Percentiles rank a stretch among this genome's conserved stretches.
Conservation (phyloP, 2,888 invertebrate genomes). For the Adelognathus sp. region DNA sequence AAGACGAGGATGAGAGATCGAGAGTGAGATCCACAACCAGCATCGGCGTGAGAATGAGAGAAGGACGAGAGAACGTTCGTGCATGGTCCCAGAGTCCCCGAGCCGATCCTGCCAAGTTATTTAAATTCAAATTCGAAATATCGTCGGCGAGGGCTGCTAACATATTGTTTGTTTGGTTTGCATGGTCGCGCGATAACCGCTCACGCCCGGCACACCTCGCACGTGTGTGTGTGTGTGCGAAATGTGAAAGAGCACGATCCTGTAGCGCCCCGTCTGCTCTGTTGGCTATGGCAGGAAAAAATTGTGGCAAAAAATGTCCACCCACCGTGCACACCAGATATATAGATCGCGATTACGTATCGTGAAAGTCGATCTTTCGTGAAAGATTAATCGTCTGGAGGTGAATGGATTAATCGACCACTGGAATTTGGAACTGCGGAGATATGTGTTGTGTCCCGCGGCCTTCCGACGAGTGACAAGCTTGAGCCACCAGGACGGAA, state of each 20-base stretch:
- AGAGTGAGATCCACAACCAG: slow-evolving; percentile 48
- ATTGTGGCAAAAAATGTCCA: background rate
- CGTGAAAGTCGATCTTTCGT: slow-evolving; percentile 28
- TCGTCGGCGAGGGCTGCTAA: slow-evolving; percentile 81
- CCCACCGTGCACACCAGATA: background rate
- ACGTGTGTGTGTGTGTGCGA: background rate
- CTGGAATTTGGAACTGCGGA: slow-evolving; percentile 16
- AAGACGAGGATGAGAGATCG: slow-evolving; percentile 51
- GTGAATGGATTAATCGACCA: slow-evolving; percentile 20
- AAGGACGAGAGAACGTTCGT: slow-evolving; percentile 75
- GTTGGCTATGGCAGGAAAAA: background rate
- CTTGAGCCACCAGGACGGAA: slow-evolving; percentile 48
- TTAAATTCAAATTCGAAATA: slow-evolving; percentile 82
- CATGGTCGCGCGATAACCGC: slow-evolving; percentile 64
- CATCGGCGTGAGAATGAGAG: slow-evolving; percentile 55
- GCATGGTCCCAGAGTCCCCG: slow-evolving; percentile 80
- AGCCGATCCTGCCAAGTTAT: slow-evolving; percentile 81
- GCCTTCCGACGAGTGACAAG: slow-evolving; percentile 8
- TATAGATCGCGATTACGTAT: slow-evolving; percentile 24
- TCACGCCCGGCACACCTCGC: background rate
- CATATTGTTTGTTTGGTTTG: slow-evolving; percentile 81
- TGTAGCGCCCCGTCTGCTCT: background rate
- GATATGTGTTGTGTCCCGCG: background rate
- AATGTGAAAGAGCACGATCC: too few relatives aligned
- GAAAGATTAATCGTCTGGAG: slow-evolving; percentile 1